Conservation (phyloP, 2,113 vertebrate species). For the Chloropsis cyanopogon region DNA sequence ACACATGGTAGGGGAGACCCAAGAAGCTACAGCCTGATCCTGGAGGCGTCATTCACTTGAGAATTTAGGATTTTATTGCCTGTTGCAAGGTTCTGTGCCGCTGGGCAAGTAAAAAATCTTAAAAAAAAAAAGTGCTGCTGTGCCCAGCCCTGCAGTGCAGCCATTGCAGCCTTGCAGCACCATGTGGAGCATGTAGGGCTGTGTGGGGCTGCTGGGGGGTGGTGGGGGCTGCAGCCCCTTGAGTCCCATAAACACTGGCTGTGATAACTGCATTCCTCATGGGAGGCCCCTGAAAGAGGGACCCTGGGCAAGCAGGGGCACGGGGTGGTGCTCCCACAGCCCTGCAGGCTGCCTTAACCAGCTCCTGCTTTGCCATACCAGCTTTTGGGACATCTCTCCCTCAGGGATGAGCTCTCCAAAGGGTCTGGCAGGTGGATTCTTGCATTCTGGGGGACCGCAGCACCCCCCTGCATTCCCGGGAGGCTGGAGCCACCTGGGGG, state of each 20-base stretch:
- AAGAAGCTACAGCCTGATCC: not conserved
- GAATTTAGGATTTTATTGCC: not conserved
- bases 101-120: not conserved
- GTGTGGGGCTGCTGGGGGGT: rapidly evolving
- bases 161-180: not conserved
- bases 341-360: not conserved
- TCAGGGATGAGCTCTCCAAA: not conserved
- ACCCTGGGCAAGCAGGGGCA: not conserved
- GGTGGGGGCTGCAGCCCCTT: rapidly evolving
- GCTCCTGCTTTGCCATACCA: not conserved
- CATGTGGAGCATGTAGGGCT: not conserved
- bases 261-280: not conserved
- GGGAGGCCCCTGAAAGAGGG: not conserved
- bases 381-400: not conserved
- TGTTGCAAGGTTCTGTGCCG: not conserved
- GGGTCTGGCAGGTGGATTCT: not conserved
- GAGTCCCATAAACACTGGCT: not conserved
- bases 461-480: rapidly evolving
- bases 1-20: rapidly evolving
- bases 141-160: not conserved
- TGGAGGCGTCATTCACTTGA: rapidly evolving
- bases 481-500: rapidly evolving
- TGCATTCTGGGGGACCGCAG: not conserved
- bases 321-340: rapidly evolving
- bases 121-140: not conserved